These are phyloP conservation scores for Leucania comma DNA, from an alignment of 2,888 invertebrate species.

Conservation along the genomic window DNA sequence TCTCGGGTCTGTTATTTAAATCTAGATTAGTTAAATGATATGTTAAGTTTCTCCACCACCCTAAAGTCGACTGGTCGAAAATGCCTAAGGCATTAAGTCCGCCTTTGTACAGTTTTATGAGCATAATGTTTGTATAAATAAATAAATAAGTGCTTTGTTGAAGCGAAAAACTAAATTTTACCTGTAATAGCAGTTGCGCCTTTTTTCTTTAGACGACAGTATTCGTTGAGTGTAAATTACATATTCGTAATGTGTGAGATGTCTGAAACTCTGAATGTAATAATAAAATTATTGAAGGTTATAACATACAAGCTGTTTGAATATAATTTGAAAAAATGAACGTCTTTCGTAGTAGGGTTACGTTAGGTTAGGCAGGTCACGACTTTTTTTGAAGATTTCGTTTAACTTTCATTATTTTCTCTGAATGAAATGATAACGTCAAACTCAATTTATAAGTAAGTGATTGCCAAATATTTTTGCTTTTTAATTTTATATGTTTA, in stretches of 20 bases:
- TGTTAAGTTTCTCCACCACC: too few relatives aligned
- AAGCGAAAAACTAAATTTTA: neutral
- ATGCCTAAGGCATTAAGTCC: too few relatives aligned
- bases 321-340: neutral
- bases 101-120: too few relatives aligned
- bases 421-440: neutral
- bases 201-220: neutral
- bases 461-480: too few relatives aligned
- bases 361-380: neutral
- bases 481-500: too few relatives aligned
- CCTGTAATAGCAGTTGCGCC: neutral
- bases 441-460: neutral
- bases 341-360: neutral
- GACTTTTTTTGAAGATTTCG: neutral
- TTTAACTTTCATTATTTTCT: neutral
- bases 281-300: constrained; percentile 6
- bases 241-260: constrained; percentile 4
- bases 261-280: constrained; percentile 7
- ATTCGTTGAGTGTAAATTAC: neutral
- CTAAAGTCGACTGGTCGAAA: too few relatives aligned
- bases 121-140: too few relatives aligned
- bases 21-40: too few relatives aligned
- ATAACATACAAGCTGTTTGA: constrained; percentile 14
- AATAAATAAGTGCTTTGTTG: too few relatives aligned
- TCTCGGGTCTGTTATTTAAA: too few relatives aligned